These are phyloP conservation scores for Sycophaga agraensis DNA, from an alignment of 1,140 invertebrate genomes.

Conservation along the genomic window DNA sequence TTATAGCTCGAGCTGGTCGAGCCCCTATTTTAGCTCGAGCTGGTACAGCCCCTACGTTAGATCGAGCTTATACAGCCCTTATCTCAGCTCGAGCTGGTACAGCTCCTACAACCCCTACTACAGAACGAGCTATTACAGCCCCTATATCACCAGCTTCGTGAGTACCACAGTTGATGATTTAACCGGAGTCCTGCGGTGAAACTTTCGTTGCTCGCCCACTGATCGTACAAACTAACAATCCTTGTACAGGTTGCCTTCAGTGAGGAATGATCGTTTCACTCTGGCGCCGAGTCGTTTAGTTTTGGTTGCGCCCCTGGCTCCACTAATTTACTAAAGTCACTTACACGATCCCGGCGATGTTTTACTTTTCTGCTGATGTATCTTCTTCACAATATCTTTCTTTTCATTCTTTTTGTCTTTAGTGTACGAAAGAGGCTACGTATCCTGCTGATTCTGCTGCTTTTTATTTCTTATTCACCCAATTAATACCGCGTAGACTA, in stretches of 20 bases:
- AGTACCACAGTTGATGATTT: too few relatives aligned
- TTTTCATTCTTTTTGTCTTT: constrained; percentile 10
- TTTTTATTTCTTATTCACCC: constrained; percentile 18
- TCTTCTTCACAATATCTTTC: constrained; percentile 1
- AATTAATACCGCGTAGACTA: constrained; percentile 19
- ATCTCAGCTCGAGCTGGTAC: constrained; percentile 8
- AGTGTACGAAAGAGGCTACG: constrained; percentile 27
- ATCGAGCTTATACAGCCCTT: too few relatives aligned
- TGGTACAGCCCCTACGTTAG: too few relatives aligned
- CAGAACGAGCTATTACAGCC: constrained; percentile 21
- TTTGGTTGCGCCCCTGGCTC: background rate
- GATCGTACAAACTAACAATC: too few relatives aligned
- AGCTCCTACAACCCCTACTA: constrained; percentile 16
- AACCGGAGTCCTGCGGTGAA: too few relatives aligned
- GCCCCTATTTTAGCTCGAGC: too few relatives aligned
- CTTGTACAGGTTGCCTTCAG: too few relatives aligned
- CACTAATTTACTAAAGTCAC: constrained; percentile 19
- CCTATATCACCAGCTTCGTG: constrained; percentile 14
- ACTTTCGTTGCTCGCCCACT: too few relatives aligned
- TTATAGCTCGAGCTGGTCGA: too few relatives aligned
- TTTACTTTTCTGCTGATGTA: background rate
- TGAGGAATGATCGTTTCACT: background rate
- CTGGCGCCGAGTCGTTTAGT: background rate
- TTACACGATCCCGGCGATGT: background rate
- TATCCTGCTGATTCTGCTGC: constrained; percentile 31